Evolutionary conservation across 2,113 vertebrate genomes (phyloP).

Genomic region (Eclectus roratus): DNA sequence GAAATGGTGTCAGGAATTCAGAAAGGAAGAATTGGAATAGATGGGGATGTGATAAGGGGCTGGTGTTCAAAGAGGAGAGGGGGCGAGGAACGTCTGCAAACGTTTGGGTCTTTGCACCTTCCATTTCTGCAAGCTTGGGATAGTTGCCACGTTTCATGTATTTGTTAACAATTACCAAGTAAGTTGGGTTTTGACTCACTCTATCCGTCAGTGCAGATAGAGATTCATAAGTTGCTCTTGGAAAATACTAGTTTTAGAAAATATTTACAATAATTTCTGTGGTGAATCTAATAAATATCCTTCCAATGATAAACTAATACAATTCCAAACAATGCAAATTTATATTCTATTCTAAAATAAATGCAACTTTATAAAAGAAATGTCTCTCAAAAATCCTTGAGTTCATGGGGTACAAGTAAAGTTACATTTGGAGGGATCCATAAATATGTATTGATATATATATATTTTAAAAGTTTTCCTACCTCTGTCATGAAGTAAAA

Average conservation of each 20-base stretch:
- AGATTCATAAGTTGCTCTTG: not conserved
- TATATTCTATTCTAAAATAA: not conserved
- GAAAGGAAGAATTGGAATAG: not conserved
- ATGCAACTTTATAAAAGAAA: not conserved
- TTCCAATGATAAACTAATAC: not conserved
- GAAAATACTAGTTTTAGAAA: not conserved
- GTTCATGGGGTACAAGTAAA: not conserved
- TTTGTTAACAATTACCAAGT: not conserved
- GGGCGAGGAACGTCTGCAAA: not conserved
- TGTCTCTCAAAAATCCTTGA: not conserved
- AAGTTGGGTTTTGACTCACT: not conserved
- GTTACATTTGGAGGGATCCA: not conserved
- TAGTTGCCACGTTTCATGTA: not conserved
- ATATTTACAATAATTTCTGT: not conserved
- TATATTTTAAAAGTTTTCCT: not conserved
- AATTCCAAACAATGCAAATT: not conserved
- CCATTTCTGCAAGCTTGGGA: not conserved
- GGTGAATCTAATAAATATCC: not conserved
- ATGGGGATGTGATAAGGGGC: accelerated
- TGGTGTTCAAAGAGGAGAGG: not conserved
- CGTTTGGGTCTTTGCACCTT: not conserved
- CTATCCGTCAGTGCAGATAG: not conserved
- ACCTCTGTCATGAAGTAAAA: not conserved
- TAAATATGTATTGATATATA: not conserved
- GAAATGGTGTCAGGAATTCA: not conserved